Evolutionary conservation across 1,140 invertebrate genomes (phyloP).

Genomic region (Campoletis sonorensis): DNA sequence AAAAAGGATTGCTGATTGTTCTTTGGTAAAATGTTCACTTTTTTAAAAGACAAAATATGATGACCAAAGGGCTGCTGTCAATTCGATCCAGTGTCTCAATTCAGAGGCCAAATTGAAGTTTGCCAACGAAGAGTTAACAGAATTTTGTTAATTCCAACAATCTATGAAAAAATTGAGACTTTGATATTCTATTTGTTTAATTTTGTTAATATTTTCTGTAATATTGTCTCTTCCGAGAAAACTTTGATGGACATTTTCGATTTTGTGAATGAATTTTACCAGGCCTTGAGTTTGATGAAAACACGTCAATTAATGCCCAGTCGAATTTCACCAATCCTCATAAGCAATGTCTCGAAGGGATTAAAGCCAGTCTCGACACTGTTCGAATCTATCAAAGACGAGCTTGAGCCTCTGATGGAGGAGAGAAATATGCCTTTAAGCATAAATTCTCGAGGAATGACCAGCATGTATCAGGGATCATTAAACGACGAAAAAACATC

Average conservation of each 20-base stretch:
- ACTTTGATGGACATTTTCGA: not conserved
- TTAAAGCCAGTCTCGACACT: constrained; percentile 62
- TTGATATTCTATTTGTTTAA: too few relatives aligned
- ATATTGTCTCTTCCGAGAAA: not conserved
- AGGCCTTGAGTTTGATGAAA: constrained; percentile 77
- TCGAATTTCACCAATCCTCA: constrained; percentile 58
- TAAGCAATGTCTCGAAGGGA: constrained; percentile 67
- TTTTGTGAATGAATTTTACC: not conserved
- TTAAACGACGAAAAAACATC: not conserved
- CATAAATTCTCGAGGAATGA: not conserved
- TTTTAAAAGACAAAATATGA: too few relatives aligned
- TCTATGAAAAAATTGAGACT: too few relatives aligned
- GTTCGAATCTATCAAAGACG: constrained; percentile 55
- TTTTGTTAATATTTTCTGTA: too few relatives aligned
- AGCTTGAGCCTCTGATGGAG: not conserved
- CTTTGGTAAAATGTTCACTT: too few relatives aligned
- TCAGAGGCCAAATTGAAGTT: too few relatives aligned
- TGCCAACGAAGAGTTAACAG: too few relatives aligned
- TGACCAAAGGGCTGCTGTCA: too few relatives aligned
- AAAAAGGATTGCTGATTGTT: too few relatives aligned
- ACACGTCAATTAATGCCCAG: constrained; percentile 67
- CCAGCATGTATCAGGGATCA: constrained; percentile 24
- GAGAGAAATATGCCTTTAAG: not conserved
- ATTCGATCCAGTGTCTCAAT: too few relatives aligned
- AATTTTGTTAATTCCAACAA: too few relatives aligned